These are phyloP conservation scores for Engystomops pustulosus DNA, from an alignment of 2,113 vertebrate species.

Conservation along the genomic window DNA sequence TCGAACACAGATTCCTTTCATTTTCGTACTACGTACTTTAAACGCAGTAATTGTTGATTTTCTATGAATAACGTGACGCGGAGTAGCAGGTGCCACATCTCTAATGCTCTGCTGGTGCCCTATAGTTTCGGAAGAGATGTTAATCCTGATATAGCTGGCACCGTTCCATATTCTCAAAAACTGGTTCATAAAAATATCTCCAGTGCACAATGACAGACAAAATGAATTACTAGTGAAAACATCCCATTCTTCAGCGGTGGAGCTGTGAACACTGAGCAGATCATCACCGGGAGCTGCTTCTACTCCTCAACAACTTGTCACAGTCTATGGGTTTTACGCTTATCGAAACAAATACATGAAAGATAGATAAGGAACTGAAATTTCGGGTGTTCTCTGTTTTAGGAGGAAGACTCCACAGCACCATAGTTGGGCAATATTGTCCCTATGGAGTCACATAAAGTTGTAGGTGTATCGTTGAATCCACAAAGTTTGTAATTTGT, in stretches of 20 bases:
- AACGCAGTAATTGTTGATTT: too few species aligned
- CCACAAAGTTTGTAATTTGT: too few species aligned
- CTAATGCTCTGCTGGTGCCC: background rate
- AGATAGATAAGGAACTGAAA: too few species aligned
- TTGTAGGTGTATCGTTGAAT: too few species aligned
- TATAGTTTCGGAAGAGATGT: background rate
- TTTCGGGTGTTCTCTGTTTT: too few species aligned
- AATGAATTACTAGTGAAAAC: slow-evolving; percentile 24
- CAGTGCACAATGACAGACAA: slow-evolving; percentile 34
- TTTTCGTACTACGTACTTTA: too few species aligned
- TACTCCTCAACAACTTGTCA: background rate
- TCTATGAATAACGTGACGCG: background rate
- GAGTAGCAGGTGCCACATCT: background rate
- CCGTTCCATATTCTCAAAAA: background rate
- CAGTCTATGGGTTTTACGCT: background rate
- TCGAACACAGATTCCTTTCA: too few species aligned
- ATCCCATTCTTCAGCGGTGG: slow-evolving; percentile 33
- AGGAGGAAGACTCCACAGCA: too few species aligned
- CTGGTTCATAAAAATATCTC: slow-evolving; percentile 27
- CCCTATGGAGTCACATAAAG: too few species aligned
- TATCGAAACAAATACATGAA: background rate
- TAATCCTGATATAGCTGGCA: background rate
- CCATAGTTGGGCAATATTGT: too few species aligned
- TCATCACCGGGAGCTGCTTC: too few species aligned
- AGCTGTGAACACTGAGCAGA: background rate